Conservation (phyloP, 1,140 invertebrate genomes). For the Zaprionus inermis region DNA sequence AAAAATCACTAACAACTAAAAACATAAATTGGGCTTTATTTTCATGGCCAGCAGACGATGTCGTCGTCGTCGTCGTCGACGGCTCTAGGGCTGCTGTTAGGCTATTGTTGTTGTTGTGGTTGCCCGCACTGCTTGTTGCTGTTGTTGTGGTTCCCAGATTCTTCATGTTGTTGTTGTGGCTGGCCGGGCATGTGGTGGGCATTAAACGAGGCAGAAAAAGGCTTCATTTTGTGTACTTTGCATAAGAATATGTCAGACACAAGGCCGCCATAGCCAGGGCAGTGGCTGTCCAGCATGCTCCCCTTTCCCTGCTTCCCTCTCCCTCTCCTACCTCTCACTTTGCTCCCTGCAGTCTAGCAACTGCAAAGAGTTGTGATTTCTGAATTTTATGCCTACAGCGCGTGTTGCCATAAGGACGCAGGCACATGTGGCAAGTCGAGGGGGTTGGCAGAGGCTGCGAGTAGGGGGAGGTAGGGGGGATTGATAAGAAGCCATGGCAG, state of each 20-base stretch:
- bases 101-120: constrained; percentile 7
- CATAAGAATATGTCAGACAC: constrained; percentile 69
- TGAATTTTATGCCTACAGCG: constrained; percentile 73
- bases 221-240: constrained; percentile 67
- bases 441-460: too few relatives aligned
- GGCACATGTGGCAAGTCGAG: constrained; percentile 40
- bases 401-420: constrained; percentile 56
- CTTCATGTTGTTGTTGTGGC: not conserved
- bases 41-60: constrained; percentile 66
- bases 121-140: not conserved
- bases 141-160: not conserved
- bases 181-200: constrained; percentile 35
- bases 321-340: not conserved
- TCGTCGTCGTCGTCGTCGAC: constrained; percentile 13
- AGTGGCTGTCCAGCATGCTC: not conserved
- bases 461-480: not conserved
- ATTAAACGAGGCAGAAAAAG: constrained; percentile 72
- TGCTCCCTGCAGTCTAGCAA: not conserved
- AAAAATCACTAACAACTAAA: constrained; percentile 83
- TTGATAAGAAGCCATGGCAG: not conserved
- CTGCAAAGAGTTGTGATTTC: constrained; percentile 54
- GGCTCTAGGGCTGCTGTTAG: not conserved
- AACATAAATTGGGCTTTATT: constrained; percentile 81
- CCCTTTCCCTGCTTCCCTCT: not conserved
- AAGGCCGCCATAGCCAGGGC: not conserved